phyloP scores from a whole-genome alignment of 2,888 invertebrate genomes.

The Idaea dimidiata region DNA sequence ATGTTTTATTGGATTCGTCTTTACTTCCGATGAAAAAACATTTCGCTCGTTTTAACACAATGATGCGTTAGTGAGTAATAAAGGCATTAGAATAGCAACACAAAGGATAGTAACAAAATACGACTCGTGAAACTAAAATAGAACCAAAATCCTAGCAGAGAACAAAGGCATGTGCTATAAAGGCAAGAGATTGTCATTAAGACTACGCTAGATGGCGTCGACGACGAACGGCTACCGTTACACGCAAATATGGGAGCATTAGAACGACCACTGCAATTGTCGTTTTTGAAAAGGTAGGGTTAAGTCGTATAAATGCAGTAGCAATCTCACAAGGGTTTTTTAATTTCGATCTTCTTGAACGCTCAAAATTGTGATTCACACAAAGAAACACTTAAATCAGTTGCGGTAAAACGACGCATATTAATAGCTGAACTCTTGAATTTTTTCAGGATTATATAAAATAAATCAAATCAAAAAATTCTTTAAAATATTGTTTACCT shows the following conservation, averaged over 20 bases:
- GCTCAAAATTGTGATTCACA: too few species aligned
- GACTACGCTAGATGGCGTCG: conserved; percentile 27
- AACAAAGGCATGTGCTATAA: conserved; percentile 35
- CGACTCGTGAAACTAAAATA: conserved; percentile 22
- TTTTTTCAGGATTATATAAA: too few species aligned
- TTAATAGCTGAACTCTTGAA: too few species aligned
- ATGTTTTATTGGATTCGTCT: too few species aligned
- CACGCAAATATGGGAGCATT: conserved; percentile 33
- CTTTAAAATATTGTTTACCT: too few species aligned
- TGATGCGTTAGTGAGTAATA: not conserved
- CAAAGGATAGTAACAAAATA: conserved; percentile 11
- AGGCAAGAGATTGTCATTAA: conserved; percentile 41
- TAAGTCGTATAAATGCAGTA: not conserved
- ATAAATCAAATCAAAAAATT: too few species aligned
- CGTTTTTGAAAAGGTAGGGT: not conserved
- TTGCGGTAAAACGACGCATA: too few species aligned
- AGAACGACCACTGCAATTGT: conserved; percentile 13
- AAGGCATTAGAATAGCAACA: conserved; percentile 5
- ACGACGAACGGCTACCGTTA: conserved; percentile 32
- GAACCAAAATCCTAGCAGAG: conserved; percentile 12
- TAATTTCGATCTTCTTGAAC: too few species aligned
- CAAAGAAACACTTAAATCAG: too few species aligned
- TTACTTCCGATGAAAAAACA: not conserved
- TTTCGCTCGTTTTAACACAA: not conserved
- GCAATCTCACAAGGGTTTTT: not conserved